These are phyloP conservation scores for Cathartes aura DNA, from an alignment of 2,113 vertebrate genomes.

Conservation along the genomic window DNA sequence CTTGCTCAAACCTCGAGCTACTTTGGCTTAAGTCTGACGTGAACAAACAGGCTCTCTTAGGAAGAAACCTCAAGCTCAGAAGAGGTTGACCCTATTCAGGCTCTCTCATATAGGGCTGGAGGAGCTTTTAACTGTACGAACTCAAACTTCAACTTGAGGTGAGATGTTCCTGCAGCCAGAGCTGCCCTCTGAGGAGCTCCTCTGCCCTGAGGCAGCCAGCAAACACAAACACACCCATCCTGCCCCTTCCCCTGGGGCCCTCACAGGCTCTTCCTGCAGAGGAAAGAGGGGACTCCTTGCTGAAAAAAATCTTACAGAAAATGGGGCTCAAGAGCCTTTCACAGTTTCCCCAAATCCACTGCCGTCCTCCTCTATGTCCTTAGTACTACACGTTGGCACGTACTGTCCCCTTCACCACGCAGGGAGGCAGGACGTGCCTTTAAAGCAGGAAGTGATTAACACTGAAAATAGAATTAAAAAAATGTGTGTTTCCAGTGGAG, in stretches of 20 bases:
- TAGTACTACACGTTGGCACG: accelerated
- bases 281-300: background rate
- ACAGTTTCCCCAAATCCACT: background rate
- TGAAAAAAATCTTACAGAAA: background rate
- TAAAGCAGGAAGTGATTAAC: background rate
- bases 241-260: background rate
- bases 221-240: background rate
- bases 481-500: background rate
- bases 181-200: background rate
- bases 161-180: background rate
- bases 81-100: background rate
- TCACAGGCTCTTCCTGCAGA: background rate
- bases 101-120: background rate
- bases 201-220: background rate
- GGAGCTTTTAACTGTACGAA: background rate
- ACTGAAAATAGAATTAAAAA: background rate
- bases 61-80: background rate
- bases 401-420: accelerated
- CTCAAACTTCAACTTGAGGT: background rate
- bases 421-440: background rate
- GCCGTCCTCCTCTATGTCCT: background rate
- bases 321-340: background rate
- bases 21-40: background rate
- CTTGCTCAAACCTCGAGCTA: background rate
- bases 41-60: background rate